Conservation (phyloP, 2,888 invertebrate species). For the Apodemia hepburni region DNA sequence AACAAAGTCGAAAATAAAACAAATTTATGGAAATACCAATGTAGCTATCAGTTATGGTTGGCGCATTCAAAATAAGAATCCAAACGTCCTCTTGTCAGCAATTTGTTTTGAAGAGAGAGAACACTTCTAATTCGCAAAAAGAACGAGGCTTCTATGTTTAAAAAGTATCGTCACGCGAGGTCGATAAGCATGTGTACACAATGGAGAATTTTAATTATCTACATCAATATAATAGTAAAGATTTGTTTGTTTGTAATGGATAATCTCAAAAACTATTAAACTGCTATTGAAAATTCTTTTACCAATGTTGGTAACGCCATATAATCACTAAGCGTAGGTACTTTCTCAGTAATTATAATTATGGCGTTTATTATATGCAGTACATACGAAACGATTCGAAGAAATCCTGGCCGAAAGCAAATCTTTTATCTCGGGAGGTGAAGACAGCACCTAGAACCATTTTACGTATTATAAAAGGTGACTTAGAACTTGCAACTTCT, state of each 20-base stretch:
- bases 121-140: constrained; percentile 77
- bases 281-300: too few species aligned
- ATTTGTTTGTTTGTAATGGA: neutral
- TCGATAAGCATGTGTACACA: constrained; percentile 40
- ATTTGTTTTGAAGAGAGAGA: constrained; percentile 79
- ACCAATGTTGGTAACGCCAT: too few species aligned
- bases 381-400: too few species aligned
- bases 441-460: too few species aligned
- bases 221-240: too few species aligned
- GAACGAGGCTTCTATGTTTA: constrained; percentile 72
- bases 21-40: constrained; percentile 11
- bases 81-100: constrained; percentile 75
- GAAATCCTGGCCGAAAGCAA: too few species aligned
- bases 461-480: too few species aligned
- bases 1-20: constrained; percentile 35
- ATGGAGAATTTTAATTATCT: neutral
- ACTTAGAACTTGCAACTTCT: too few species aligned
- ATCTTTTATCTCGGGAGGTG: too few species aligned
- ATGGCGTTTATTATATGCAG: too few species aligned
- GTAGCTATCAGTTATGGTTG: constrained; percentile 41
- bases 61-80: constrained; percentile 66
- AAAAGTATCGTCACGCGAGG: constrained; percentile 74
- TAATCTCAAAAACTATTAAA: neutral
- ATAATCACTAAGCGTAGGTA: too few species aligned
- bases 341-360: too few species aligned